phyloP scores from a whole-genome alignment of 2,888 invertebrate genomes.

The Acanthoscelides obtectus region DNA sequence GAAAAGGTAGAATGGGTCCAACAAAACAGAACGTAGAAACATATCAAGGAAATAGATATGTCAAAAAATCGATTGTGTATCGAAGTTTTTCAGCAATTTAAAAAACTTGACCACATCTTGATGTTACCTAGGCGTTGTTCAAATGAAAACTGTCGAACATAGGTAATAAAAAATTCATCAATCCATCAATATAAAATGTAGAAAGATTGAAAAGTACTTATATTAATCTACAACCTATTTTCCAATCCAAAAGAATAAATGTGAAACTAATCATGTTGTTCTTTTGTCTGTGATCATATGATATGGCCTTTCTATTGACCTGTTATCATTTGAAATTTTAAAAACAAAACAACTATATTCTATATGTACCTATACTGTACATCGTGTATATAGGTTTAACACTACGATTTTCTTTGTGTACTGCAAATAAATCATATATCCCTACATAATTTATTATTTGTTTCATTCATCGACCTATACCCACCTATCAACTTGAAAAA shows the following conservation, averaged over 20 bases:
- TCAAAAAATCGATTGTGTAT: no score
- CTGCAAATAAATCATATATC: constrained; percentile 30
- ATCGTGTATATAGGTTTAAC: constrained; percentile 19
- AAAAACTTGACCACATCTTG: no score
- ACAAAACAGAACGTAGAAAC: background rate
- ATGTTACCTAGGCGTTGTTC: no score
- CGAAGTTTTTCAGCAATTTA: no score
- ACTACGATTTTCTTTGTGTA: constrained; percentile 34
- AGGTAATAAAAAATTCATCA: no score
- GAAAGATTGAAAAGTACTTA: background rate
- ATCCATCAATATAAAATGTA: no score
- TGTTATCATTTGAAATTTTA: background rate
- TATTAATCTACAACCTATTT: background rate
- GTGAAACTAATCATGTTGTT: background rate
- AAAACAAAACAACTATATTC: background rate
- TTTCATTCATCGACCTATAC: no score
- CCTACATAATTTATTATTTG: constrained; percentile 3
- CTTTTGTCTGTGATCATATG: background rate
- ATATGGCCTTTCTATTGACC: background rate
- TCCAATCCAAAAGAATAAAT: background rate
- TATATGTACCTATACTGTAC: constrained; percentile 13
- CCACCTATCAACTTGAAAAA: no score
- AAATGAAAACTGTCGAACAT: no score
- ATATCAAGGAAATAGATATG: background rate
- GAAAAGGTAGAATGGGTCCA: background rate